Evolutionary conservation across 1,140 invertebrate species (phyloP).

Genomic region (Cydia fagiglandana): DNA sequence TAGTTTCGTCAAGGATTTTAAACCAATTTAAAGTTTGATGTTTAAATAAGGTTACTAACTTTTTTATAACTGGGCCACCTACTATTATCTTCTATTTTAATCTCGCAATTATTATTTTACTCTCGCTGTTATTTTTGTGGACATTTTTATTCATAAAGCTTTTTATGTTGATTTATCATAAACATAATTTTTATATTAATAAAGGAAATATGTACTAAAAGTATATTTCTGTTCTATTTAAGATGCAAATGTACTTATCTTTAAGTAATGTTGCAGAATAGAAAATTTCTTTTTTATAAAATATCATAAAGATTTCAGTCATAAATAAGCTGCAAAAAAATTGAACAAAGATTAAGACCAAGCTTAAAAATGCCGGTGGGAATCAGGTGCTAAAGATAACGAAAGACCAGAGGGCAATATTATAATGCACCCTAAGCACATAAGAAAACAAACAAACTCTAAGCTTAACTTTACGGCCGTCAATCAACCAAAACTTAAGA

Average conservation of each 20-base stretch:
- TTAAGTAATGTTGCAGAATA: too few relatives aligned
- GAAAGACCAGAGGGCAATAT: background rate
- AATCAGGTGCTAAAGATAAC: background rate
- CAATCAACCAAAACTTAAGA: slow-evolving; percentile 17
- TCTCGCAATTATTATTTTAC: too few relatives aligned
- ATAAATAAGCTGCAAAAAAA: background rate
- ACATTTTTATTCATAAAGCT: too few relatives aligned
- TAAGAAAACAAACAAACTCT: slow-evolving; percentile 12
- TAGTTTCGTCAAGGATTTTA: background rate
- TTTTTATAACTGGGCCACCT: background rate
- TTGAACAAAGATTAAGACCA: background rate
- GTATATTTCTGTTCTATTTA: too few relatives aligned
- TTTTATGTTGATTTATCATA: too few relatives aligned
- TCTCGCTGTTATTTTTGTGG: too few relatives aligned
- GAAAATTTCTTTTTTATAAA: too few relatives aligned
- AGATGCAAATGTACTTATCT: too few relatives aligned
- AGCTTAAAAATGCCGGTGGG: background rate
- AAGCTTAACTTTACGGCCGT: slow-evolving; percentile 1
- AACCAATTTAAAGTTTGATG: background rate
- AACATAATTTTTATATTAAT: too few relatives aligned
- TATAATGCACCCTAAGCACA: background rate
- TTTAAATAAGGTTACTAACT: background rate
- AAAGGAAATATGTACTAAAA: too few relatives aligned
- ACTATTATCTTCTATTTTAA: too few relatives aligned
- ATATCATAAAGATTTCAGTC: background rate